Evolutionary conservation across 2,113 vertebrate species (phyloP).

Genomic region (Apteryx owenii): DNA sequence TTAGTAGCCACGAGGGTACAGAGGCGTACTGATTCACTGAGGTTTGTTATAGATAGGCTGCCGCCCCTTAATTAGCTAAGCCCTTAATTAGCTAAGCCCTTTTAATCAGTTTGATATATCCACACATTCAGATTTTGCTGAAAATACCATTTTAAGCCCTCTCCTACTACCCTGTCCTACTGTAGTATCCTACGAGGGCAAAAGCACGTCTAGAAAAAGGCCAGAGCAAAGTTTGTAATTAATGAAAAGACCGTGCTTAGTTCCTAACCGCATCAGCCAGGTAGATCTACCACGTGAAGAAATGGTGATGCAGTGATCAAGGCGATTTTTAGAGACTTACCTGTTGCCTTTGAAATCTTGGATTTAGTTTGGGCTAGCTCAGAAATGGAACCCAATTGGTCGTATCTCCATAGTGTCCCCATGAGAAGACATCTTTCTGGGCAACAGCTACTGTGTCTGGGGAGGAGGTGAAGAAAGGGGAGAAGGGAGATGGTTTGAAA

Average conservation of each 20-base stretch:
- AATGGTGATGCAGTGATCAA: neutral
- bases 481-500: conserved; percentile 8
- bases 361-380: conserved; percentile 16
- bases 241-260: neutral
- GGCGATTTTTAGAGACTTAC: neutral
- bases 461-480: conserved; percentile 31
- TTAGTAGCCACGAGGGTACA: neutral
- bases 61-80: neutral
- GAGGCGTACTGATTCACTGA: neutral
- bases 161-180: accelerated
- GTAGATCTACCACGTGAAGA: conserved; percentile 20
- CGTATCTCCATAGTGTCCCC: neutral
- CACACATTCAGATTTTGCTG: neutral
- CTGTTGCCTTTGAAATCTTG: conserved; percentile 27
- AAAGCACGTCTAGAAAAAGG: neutral
- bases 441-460: neutral
- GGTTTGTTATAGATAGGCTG: neutral
- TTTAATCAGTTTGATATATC: neutral
- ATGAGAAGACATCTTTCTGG: conserved; percentile 39
- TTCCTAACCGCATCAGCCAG: neutral
- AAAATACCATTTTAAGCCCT: neutral
- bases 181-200: neutral
- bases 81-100: neutral
- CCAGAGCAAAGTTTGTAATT: neutral
- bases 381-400: neutral